These are phyloP conservation scores for Heteractis magnifica DNA, from an alignment of 92 coral and sea anemone genomes.

Conservation along the genomic window DNA sequence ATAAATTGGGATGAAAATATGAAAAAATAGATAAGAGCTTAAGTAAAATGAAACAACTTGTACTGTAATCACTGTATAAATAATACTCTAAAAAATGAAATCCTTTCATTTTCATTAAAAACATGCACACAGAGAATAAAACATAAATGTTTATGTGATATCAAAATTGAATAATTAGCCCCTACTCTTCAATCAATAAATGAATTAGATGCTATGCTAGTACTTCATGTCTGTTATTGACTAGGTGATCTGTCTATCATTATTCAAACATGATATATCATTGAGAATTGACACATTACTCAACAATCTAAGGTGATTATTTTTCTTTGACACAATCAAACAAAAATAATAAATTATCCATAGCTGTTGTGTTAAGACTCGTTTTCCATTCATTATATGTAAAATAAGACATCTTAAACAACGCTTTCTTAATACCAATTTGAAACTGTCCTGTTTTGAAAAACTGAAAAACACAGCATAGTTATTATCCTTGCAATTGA, in stretches of 20 bases:
- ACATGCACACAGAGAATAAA: background rate
- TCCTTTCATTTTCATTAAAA: background rate
- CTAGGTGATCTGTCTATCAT: background rate
- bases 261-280: background rate
- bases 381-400: background rate
- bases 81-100: background rate
- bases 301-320: background rate
- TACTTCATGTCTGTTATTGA: background rate
- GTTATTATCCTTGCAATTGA: background rate
- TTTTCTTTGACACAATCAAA: background rate
- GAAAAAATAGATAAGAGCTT: background rate
- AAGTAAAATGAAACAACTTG: slow-evolving; percentile 10
- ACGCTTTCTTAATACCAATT: no score
- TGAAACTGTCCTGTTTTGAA: background rate
- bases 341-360: background rate
- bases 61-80: background rate
- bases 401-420: background rate
- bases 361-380: background rate
- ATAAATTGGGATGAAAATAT: background rate
- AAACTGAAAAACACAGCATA: background rate
- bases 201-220: background rate
- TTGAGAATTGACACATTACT: background rate
- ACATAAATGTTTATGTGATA: background rate
- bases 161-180: background rate
- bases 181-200: background rate